Conservation (phyloP, 35 echinoderm and acorn worm species). For the Hemicentrotus pulcherrimus region DNA sequence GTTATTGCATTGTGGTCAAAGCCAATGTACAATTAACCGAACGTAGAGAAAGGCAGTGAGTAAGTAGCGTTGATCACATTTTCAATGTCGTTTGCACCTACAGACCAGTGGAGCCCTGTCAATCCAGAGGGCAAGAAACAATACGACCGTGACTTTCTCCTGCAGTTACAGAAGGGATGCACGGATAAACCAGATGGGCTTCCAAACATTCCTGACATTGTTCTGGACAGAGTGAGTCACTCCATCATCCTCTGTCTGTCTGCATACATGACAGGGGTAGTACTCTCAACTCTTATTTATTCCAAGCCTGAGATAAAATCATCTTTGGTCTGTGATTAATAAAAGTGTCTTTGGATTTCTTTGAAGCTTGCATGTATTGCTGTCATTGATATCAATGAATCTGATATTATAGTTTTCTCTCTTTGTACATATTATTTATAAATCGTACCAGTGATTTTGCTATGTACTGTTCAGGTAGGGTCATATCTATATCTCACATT, state of each 20-base stretch:
- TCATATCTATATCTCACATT: too few relatives aligned
- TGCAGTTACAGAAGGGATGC: conserved; percentile 94
- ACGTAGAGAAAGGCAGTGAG: too few relatives aligned
- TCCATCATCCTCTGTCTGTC: neutral
- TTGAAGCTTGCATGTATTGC: neutral
- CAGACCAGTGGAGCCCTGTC: conserved; percentile 98
- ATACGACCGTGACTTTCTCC: conserved; percentile 89
- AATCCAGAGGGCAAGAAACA: conserved; percentile 96
- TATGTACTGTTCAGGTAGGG: too few relatives aligned
- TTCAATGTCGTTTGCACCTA: neutral
- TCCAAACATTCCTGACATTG: conserved; percentile 98
- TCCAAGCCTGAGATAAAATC: too few relatives aligned
- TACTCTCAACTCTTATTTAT: neutral
- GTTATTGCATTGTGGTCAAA: too few relatives aligned
- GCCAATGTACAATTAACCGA: too few relatives aligned
- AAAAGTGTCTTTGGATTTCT: too few relatives aligned
- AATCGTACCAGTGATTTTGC: too few relatives aligned
- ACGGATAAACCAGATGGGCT: conserved; percentile 98
- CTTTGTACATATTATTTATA: neutral
- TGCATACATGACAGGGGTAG: neutral
- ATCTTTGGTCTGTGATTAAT: neutral
- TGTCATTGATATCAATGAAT: neutral
- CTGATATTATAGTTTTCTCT: neutral
- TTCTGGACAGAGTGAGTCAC: conserved; percentile 84
- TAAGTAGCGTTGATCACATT: too few relatives aligned